phyloP scores from a whole-genome alignment of 2,888 invertebrate genomes.

The Abrostola tripartita region DNA sequence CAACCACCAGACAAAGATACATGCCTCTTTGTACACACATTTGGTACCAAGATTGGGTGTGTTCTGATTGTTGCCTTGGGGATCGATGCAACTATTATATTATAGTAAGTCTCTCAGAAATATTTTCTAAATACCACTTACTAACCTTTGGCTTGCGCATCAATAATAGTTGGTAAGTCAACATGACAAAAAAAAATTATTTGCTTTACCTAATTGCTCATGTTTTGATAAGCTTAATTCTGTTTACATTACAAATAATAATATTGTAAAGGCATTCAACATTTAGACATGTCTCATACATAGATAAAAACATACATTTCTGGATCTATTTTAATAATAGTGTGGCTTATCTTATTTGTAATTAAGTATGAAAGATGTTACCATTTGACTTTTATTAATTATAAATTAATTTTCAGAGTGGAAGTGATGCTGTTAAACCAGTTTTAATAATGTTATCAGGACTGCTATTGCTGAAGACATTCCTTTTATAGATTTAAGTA shows the following conservation, averaged over 20 bases:
- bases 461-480: conserved; percentile 43
- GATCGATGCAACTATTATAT: conserved; percentile 98
- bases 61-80: conserved; percentile 98
- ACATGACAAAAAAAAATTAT: too few relatives aligned
- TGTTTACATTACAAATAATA: too few relatives aligned
- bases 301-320: too few relatives aligned
- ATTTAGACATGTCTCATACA: too few relatives aligned
- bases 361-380: too few relatives aligned
- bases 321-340: too few relatives aligned
- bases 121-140: background rate
- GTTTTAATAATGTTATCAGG: conserved; percentile 54
- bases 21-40: conserved; percentile 95
- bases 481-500: conserved; percentile 25
- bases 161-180: background rate
- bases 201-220: too few relatives aligned
- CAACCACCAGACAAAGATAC: conserved; percentile 90
- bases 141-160: background rate
- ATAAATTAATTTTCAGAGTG: conserved; percentile 81
- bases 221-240: too few relatives aligned
- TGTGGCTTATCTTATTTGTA: too few relatives aligned
- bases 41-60: conserved; percentile 99
- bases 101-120: conserved; percentile 91
- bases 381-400: too few relatives aligned
- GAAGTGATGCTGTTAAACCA: conserved; percentile 61
- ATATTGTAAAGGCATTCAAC: too few relatives aligned